These are phyloP conservation scores for Rambutsinella grinnellia DNA, from an alignment of 2,888 invertebrate species.

Conservation along the genomic window DNA sequence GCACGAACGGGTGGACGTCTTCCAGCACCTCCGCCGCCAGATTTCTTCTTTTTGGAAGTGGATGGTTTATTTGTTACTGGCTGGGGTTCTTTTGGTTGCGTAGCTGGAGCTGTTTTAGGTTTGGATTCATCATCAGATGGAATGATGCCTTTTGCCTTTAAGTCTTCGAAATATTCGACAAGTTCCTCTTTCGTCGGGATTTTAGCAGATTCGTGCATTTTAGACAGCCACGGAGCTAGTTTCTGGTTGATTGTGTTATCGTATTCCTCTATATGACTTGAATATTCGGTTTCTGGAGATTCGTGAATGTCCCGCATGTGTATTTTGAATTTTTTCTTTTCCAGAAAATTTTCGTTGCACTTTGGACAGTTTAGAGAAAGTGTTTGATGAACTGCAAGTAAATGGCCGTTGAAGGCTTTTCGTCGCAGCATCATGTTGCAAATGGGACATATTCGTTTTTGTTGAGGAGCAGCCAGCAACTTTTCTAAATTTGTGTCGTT, in stretches of 20 bases:
- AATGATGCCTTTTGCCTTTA: slow-evolving; percentile 4
- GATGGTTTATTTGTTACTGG: too few species aligned
- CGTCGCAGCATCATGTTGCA: slow-evolving; percentile 22
- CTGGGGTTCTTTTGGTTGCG: not conserved
- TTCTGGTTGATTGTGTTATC: slow-evolving; percentile 11
- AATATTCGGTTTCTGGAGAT: slow-evolving; percentile 10
- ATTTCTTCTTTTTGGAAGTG: too few species aligned
- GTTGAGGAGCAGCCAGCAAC: too few species aligned
- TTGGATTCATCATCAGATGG: too few species aligned
- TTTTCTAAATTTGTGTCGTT: not conserved
- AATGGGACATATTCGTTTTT: slow-evolving; percentile 34
- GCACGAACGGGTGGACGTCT: not conserved
- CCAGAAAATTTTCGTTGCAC: slow-evolving; percentile 19
- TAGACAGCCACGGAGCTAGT: slow-evolving; percentile 16
- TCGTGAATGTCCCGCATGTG: slow-evolving; percentile 36
- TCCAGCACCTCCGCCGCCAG: too few species aligned
- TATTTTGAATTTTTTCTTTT: slow-evolving; percentile 11
- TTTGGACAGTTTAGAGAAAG: slow-evolving; percentile 16
- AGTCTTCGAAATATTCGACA: slow-evolving; percentile 8
- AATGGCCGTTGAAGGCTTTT: slow-evolving; percentile 21
- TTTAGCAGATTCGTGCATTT: slow-evolving; percentile 7
- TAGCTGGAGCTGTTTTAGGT: not conserved
- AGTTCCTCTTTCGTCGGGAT: slow-evolving; percentile 28
- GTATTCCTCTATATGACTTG: slow-evolving; percentile 1
- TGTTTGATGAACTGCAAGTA: slow-evolving; percentile 23